Conservation (phyloP, 2,797 vertebrate genomes). For the Hylomyscus alleni region DNA sequence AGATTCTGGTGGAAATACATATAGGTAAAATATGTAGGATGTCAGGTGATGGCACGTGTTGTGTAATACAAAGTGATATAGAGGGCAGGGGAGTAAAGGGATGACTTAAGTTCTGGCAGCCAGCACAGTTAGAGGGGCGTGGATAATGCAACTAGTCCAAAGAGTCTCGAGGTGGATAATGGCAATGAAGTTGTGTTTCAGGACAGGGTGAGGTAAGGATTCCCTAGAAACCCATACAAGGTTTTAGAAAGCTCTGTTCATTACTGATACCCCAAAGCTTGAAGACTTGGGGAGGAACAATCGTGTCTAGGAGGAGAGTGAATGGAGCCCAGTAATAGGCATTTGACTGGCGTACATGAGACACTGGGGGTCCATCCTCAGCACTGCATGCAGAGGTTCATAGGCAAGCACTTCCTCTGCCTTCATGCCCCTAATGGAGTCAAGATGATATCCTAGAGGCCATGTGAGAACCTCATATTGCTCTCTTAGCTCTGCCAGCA, state of each 20-base stretch:
- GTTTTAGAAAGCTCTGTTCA: slow-evolving; percentile 58
- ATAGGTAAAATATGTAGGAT: slow-evolving; percentile 26
- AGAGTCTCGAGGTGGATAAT: background rate
- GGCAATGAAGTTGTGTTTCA: background rate
- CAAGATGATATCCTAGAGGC: background rate
- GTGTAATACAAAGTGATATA: background rate
- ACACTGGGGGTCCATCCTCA: background rate
- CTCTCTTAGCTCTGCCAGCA: background rate
- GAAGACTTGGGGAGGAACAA: background rate
- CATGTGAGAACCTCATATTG: background rate
- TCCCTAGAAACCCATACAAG: background rate
- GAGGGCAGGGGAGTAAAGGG: background rate
- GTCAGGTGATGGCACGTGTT: background rate
- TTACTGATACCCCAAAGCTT: background rate
- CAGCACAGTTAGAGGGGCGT: background rate
- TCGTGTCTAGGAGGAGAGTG: background rate
- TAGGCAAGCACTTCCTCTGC: background rate
- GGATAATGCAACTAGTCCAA: background rate
- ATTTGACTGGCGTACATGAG: background rate
- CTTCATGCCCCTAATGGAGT: background rate
- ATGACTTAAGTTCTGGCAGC: background rate
- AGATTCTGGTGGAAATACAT: slow-evolving; percentile 21
- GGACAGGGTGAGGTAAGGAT: background rate
- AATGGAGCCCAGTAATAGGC: background rate
- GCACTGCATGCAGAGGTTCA: background rate